Evolutionary conservation across 2,113 vertebrate genomes (phyloP).

Genomic region (Phrynosoma blainvillii): DNA sequence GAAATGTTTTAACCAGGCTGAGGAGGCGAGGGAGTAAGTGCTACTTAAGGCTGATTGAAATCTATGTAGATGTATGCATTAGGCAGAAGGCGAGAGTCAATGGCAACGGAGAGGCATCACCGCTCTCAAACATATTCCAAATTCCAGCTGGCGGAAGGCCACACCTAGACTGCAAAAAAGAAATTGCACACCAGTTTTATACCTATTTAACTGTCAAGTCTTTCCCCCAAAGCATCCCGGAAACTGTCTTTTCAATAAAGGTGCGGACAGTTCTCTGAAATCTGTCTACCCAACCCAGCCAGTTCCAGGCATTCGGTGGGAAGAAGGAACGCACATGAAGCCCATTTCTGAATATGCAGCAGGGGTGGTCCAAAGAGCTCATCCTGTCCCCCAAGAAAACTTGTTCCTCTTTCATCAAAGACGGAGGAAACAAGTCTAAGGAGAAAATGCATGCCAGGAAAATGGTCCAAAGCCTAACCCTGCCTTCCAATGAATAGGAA

Average conservation of each 20-base stretch:
- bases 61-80: constrained; percentile 44
- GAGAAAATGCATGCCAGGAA: too few species aligned
- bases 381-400: too few species aligned
- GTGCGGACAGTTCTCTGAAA: too few species aligned
- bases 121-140: neutral
- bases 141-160: neutral
- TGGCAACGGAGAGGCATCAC: rapidly evolving
- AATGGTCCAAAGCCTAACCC: too few species aligned
- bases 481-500: too few species aligned
- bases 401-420: too few species aligned
- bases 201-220: neutral
- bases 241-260: neutral
- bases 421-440: too few species aligned
- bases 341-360: too few species aligned
- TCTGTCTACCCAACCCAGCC: too few species aligned
- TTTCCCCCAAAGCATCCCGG: neutral
- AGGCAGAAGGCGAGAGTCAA: constrained; percentile 14
- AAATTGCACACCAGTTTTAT: neutral
- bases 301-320: too few species aligned
- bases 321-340: too few species aligned
- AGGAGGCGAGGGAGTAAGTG: constrained; percentile 58
- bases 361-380: too few species aligned
- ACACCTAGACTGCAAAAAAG: neutral
- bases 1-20: constrained; percentile 69
- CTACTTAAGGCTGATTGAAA: constrained; percentile 55